Base-by-base conservation (phyloP, 2,888 invertebrate species). In the Gasteruption jaculator region DNA sequence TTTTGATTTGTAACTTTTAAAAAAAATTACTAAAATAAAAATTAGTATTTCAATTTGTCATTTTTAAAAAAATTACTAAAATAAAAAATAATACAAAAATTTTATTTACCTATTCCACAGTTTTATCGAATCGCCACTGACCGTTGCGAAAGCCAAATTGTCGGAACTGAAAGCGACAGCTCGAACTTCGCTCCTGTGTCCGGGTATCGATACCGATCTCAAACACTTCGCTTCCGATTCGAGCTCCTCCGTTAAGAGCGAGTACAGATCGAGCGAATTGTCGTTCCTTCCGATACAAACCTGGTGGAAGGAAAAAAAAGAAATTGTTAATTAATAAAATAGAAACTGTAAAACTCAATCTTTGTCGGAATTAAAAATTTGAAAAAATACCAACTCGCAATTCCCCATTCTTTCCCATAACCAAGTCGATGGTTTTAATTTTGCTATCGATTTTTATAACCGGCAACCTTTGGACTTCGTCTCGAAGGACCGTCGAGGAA, bases 151-250 rank as follows among this genome's bases (percentile, higher is more conserved):
- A 2, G 90, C 90, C 44, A 91, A 75, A 62, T 88, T 91, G 71
- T 96, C 95, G 2, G 90, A 89, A 65, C 92, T 93, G 65, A 97
- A 92, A 39, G 85, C 80, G 15, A 97, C 75, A 15, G 88, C 82
- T 35, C 92, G 78, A 5, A 95, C 86, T 62, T 96, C 92, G 31
- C 86, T 86, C 41, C 91, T 85, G 73, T 97, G 97, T 0, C 96
- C 96, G 10, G 85, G 82, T 46, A 76, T 75, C 1, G 76, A 75
- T 31, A 93, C 76, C 38, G 80, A 80, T 45, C 86, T 79, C 11
- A 89, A 68, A 60, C 74, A 59, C 48, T 73, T 74, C 60, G 78
- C 71, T 71, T 84, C 80, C 15, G 70, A 53, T 56, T 77, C 74
- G 1, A 76, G 77, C 2, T 80, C 78, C 29, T 56, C 67, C 24